Percentiles rank a stretch among this genome's conserved stretches.
These are phyloP conservation scores for Chloropsis cyanopogon DNA, from an alignment of 2,113 vertebrate species.

Conservation along the genomic window DNA sequence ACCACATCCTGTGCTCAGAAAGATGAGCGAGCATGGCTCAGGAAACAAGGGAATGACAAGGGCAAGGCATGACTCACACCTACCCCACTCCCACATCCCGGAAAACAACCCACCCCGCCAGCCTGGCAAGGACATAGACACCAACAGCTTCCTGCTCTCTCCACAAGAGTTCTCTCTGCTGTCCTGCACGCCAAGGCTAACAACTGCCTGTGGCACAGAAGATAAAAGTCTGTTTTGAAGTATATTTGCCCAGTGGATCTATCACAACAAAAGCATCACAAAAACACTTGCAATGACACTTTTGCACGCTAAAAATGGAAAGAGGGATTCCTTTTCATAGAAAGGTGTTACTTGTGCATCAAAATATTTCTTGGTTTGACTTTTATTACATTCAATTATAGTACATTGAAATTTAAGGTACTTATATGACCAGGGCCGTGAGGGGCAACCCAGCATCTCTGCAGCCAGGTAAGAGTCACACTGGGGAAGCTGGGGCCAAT, in stretches of 20 bases:
- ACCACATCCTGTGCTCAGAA: slow-evolving; percentile 39
- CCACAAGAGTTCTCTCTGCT: neutral
- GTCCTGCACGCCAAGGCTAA: neutral
- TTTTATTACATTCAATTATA: neutral
- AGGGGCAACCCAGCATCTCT: neutral
- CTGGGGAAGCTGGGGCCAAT: neutral
- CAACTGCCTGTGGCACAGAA: neutral
- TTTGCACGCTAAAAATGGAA: neutral
- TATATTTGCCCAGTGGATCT: neutral
- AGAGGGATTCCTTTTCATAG: neutral
- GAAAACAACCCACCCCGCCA: neutral
- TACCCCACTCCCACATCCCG: neutral
- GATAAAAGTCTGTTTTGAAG: neutral
- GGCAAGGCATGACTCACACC: slow-evolving; percentile 10
- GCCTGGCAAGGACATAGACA: neutral
- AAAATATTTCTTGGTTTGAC: neutral
- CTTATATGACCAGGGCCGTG: neutral
- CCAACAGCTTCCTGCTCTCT: neutral
- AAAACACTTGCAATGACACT: neutral
- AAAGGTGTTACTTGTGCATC: neutral
- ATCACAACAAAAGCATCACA: neutral
- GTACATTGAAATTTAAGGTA: neutral
- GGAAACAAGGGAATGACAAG: slow-evolving; percentile 26
- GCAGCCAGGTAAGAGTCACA: neutral
- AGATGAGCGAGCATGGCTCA: neutral